Evolutionary conservation across 2,113 vertebrate genomes (phyloP).

Genomic region (Sander lucioperca): DNA sequence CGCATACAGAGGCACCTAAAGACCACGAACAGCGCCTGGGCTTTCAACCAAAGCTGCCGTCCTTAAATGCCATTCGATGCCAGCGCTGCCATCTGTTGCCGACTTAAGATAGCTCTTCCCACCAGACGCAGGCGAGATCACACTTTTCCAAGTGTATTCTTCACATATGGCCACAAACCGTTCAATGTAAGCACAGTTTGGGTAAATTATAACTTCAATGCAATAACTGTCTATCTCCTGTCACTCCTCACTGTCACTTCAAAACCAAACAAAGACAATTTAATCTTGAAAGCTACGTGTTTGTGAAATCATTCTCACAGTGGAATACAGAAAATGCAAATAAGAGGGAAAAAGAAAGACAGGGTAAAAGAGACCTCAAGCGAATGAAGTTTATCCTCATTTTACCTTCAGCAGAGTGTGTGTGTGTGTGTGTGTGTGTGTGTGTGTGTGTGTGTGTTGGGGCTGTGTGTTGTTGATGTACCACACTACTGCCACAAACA

Average conservation of each 20-base stretch:
- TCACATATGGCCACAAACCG: constrained; percentile 50
- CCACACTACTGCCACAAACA: constrained; percentile 70
- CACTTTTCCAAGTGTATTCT: constrained; percentile 36
- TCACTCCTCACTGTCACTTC: constrained; percentile 2
- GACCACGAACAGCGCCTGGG: constrained; percentile 42
- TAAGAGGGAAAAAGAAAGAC: not conserved
- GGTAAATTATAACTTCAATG: constrained; percentile 7
- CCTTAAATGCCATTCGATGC: constrained; percentile 84
- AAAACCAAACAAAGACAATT: not conserved
- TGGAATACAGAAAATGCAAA: not conserved
- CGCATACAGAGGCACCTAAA: constrained; percentile 66
- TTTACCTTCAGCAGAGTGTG: not conserved
- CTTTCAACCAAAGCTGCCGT: constrained; percentile 49
- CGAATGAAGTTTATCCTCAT: not conserved
- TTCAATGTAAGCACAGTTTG: constrained; percentile 28
- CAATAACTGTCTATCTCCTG: not conserved
- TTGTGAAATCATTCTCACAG: not conserved
- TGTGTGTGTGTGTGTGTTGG: not conserved
- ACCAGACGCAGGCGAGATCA: constrained; percentile 43
- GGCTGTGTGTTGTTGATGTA: constrained; percentile 16
- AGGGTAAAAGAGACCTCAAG: not conserved
- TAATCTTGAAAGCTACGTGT: not conserved
- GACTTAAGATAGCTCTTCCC: constrained; percentile 65
- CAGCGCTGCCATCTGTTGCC: constrained; percentile 93
- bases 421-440: constrained; percentile 19